Evolutionary conservation across 2,113 vertebrate species (phyloP).

Genomic region (Tretioscincus oriximinensis): DNA sequence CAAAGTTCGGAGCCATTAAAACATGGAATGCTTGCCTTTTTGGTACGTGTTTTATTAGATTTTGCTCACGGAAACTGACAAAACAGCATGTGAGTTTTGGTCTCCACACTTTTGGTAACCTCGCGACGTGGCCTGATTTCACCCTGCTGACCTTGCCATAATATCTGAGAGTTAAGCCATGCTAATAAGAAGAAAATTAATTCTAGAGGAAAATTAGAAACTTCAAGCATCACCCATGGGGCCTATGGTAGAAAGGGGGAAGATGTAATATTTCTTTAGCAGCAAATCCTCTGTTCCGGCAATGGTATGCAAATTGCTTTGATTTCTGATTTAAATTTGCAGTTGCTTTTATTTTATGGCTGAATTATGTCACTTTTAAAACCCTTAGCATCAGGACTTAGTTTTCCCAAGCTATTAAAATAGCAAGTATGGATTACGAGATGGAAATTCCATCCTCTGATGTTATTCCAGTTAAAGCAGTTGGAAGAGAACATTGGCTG

Average conservation of each 20-base stretch:
- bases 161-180: too few species aligned
- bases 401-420: not conserved
- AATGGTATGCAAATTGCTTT: not conserved
- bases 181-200: too few species aligned
- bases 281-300: not conserved
- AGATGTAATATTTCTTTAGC: not conserved
- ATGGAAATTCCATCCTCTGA: not conserved
- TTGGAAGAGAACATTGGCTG: not conserved
- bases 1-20: too few species aligned
- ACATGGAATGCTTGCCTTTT: too few species aligned
- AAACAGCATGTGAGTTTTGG: too few species aligned
- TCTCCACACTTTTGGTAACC: too few species aligned
- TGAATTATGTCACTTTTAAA: not conserved
- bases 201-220: too few species aligned
- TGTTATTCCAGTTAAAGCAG: not conserved
- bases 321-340: not conserved
- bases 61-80: too few species aligned
- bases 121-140: too few species aligned
- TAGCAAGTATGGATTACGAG: not conserved
- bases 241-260: not conserved
- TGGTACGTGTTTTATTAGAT: too few species aligned
- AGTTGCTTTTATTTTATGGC: not conserved
- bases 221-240: too few species aligned
- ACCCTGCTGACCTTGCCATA: too few species aligned
- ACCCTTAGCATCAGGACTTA: not conserved